These are phyloP conservation scores for Ceratina calcarata DNA, from an alignment of 1,140 invertebrate genomes.

Conservation along the genomic window DNA sequence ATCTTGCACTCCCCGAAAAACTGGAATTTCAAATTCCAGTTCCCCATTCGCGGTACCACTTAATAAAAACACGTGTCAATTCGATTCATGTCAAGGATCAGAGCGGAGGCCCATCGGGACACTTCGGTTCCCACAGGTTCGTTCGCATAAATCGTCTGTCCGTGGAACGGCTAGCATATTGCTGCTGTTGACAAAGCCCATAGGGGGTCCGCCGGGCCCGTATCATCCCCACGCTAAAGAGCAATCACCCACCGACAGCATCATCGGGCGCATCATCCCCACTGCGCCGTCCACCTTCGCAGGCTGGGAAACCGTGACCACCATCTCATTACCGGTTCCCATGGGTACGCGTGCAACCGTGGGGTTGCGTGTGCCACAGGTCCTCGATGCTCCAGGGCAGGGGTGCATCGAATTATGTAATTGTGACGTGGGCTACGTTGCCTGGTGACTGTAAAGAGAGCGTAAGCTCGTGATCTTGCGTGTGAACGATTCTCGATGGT, in stretches of 20 bases:
- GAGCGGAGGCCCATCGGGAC: constrained; percentile 15
- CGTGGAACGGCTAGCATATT: constrained; percentile 76
- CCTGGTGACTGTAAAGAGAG: constrained; percentile 7
- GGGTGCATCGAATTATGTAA: constrained; percentile 79
- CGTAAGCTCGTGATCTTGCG: constrained; percentile 61
- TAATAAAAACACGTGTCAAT: constrained; percentile 47
- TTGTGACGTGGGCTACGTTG: constrained; percentile 71
- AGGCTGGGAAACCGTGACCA: constrained; percentile 77
- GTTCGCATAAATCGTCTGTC: constrained; percentile 60
- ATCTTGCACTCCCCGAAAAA: too few species aligned
- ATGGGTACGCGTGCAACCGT: constrained; percentile 71
- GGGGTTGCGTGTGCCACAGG: constrained; percentile 72
- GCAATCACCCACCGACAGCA: constrained; percentile 47
- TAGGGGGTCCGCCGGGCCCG: constrained; percentile 70
- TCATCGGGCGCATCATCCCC: constrained; percentile 25
- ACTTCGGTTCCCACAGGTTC: constrained; percentile 77
- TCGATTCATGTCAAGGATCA: constrained; percentile 35
- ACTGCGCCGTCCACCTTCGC: constrained; percentile 55
- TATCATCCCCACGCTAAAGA: constrained; percentile 67
- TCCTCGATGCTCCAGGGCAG: constrained; percentile 56
- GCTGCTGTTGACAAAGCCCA: constrained; percentile 78
- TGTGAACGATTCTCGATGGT: constrained; percentile 67
- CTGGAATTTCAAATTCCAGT: neutral
- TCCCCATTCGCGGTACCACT: constrained; percentile 7
- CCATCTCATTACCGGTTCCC: constrained; percentile 80